Base-by-base conservation (phyloP, 1,140 invertebrate genomes). In the Ceratina calcarata region DNA sequence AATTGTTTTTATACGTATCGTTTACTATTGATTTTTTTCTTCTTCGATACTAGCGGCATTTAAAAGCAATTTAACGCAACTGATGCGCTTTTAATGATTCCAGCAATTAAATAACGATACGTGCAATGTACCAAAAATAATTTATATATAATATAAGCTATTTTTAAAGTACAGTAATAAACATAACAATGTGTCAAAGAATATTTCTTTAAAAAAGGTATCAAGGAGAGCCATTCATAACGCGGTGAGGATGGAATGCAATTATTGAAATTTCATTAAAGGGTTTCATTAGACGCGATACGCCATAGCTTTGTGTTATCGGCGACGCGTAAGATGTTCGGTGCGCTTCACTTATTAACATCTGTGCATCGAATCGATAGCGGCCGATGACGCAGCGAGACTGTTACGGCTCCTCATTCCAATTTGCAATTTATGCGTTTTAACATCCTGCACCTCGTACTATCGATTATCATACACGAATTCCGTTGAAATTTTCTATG, bases 291-390 rank as follows among this genome's bases (percentile, higher is more conserved):
- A 13, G 45, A 57, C 20, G 55, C 51, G 18, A 45, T 60, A 45
- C 37, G 37, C 37, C 37, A 27, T 53, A 22, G 51, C 72, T 72
- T 45, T 57, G 20, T 58, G 55, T 71, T 71, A 70, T 64, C 68
- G 37, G 37, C 32, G 37, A 65, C 37, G 37, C 20, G 49, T 60
- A 58, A 75, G 67, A 57, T n/a, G 64, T 27, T 49, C n/a, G 24
- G 72, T 13, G 3, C 20, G 22, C 51, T 78, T 73, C 69, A 55
- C 61, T 84, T 79, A 78, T 84, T 78, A 79, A 60, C 81, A 79
- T 84, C 73, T 81, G 64, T 32, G 62, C 53, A 27, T 37, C 15
- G 71, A 45, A 49, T 79, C 60, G 75, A 73, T 78, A 67, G 53
- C 24, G 53, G 12, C 67, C 37, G 24, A 82, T 78, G 37, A 65